Conservation (phyloP, 2,113 vertebrate species). For the Hemicordylus capensis region DNA sequence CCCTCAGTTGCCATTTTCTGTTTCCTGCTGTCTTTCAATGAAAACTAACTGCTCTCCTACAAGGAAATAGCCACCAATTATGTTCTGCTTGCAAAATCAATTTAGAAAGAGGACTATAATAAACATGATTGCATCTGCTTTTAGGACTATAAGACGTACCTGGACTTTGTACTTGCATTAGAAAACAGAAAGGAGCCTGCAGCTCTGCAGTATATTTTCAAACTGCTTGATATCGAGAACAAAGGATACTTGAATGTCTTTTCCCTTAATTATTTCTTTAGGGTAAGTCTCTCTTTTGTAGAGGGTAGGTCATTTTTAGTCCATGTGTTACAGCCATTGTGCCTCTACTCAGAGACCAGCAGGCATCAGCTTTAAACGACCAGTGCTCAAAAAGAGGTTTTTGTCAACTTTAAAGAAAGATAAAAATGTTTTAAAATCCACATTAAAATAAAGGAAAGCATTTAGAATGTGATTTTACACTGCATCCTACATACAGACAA, state of each 20-base stretch:
- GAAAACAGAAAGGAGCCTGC: slow-evolving; percentile 98
- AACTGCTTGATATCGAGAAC: slow-evolving; percentile 97
- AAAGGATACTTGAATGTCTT: slow-evolving; percentile 95
- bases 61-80: slow-evolving; percentile 69
- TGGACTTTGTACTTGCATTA: slow-evolving; percentile 97
- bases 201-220: slow-evolving; percentile 96
- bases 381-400: slow-evolving; percentile 27
- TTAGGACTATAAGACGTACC: slow-evolving; percentile 98
- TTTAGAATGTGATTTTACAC: slow-evolving; percentile 52
- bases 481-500: slow-evolving; percentile 39
- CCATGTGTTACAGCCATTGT: slow-evolving; percentile 48
- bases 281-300: slow-evolving; percentile 82
- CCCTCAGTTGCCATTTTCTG: slow-evolving; percentile 49
- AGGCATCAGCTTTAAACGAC: slow-evolving; percentile 62
- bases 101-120: slow-evolving; percentile 64
- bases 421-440: slow-evolving; percentile 31
- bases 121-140: slow-evolving; percentile 64
- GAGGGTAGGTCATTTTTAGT: slow-evolving; percentile 62
- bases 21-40: slow-evolving; percentile 59
- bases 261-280: slow-evolving; percentile 97
- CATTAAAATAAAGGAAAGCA: slow-evolving; percentile 40
- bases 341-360: slow-evolving; percentile 57
- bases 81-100: slow-evolving; percentile 69
- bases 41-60: slow-evolving; percentile 60
- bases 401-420: slow-evolving; percentile 57